Evolutionary conservation across 1,140 invertebrate genomes (phyloP).

Genomic region (Drosophila tristis): DNA sequence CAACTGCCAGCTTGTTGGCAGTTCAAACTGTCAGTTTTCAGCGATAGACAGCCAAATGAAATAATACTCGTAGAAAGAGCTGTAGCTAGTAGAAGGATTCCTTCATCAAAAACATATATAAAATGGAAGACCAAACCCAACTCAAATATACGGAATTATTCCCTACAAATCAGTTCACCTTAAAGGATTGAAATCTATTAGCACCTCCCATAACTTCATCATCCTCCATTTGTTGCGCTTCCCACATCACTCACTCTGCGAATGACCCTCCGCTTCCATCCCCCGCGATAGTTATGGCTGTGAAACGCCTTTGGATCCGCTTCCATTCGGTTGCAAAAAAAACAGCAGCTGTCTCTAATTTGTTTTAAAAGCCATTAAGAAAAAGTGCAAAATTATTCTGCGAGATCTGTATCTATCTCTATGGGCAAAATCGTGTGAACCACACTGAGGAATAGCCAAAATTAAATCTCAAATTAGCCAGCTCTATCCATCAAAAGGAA

Average conservation of each 20-base stretch:
- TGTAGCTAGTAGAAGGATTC: conserved; percentile 7
- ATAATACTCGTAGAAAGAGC: conserved; percentile 6
- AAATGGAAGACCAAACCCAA: no score
- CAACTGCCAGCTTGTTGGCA: conserved; percentile 43
- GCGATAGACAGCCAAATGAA: conserved; percentile 17
- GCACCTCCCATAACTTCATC: conserved; percentile 42
- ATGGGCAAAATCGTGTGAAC: conserved; percentile 54
- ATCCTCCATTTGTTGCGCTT: conserved; percentile 16
- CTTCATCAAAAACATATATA: no score
- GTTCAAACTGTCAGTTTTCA: conserved; percentile 46
- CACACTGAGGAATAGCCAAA: neutral
- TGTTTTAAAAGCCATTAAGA: conserved; percentile 70
- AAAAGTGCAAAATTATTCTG: conserved; percentile 59
- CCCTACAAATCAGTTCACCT: no score
- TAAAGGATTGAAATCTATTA: neutral
- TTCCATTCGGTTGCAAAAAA: conserved; percentile 43
- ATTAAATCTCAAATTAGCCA: conserved; percentile 44
- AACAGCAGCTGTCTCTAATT: conserved; percentile 75
- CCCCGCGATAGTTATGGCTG: conserved; percentile 20
- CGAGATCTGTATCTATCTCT: conserved; percentile 6
- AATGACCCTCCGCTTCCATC: conserved; percentile 30
- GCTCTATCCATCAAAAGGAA: conserved; percentile 15
- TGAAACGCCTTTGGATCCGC: conserved; percentile 44
- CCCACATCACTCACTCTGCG: conserved; percentile 58
- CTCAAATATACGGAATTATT: neutral